phyloP scores from a whole-genome alignment of 2,113 vertebrate species.

The Vulpes ferrilata region DNA sequence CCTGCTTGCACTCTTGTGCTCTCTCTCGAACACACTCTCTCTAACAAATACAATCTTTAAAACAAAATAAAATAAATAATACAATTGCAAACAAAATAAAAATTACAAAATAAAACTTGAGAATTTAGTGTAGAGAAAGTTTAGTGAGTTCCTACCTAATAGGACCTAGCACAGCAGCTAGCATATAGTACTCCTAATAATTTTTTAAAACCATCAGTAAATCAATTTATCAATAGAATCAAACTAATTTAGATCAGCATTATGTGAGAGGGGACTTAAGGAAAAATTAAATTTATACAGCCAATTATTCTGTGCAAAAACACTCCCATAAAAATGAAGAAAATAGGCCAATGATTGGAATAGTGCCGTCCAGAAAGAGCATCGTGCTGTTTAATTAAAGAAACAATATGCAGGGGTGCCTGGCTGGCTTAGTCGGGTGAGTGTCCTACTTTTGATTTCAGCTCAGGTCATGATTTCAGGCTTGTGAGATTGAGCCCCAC shows the following conservation, averaged over 20 bases:
- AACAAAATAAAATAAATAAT: background rate
- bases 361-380: background rate
- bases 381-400: background rate
- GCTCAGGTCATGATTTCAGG: background rate
- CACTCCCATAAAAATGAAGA: background rate
- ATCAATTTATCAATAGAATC: background rate
- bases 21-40: no score
- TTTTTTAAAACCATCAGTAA: background rate
- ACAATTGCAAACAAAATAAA: slow-evolving; percentile 21
- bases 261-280: background rate
- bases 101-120: background rate
- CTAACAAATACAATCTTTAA: no score
- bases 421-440: background rate
- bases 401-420: background rate
- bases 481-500: background rate
- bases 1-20: no score
- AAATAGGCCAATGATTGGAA: background rate
- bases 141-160: background rate
- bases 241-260: background rate
- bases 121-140: background rate
- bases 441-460: background rate
- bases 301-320: background rate
- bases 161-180: background rate
- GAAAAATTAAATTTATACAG: background rate
- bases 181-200: background rate